These are phyloP conservation scores for Gymnarchus niloticus DNA, from an alignment of 2,113 vertebrate genomes.

Conservation along the genomic window DNA sequence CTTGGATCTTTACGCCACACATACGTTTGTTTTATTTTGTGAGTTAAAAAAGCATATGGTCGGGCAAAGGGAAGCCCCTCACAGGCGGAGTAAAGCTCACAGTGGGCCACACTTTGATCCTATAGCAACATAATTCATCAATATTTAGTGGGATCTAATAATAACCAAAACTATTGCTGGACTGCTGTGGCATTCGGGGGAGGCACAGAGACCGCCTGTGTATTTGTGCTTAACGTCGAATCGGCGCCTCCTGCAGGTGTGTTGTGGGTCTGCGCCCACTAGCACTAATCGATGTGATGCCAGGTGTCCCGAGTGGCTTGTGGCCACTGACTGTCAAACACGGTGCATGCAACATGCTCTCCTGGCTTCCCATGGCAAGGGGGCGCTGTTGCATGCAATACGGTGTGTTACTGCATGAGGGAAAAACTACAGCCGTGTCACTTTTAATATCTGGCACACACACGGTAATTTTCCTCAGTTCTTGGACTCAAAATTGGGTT, in stretches of 20 bases:
- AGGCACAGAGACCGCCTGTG: not conserved
- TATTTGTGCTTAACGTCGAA: not conserved
- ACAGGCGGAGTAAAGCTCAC: not conserved
- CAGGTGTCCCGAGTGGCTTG: not conserved
- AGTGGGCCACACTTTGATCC: not conserved
- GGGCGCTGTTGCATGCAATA: not conserved
- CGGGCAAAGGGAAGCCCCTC: not conserved
- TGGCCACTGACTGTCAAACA: not conserved
- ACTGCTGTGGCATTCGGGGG: not conserved
- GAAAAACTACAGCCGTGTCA: too few species aligned
- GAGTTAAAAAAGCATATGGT: not conserved
- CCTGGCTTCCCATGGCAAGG: not conserved
- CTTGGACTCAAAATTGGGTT: not conserved
- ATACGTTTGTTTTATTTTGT: constrained; percentile 27
- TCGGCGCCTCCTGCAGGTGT: not conserved
- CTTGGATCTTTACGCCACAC: constrained; percentile 21
- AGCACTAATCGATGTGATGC: not conserved
- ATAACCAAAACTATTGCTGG: not conserved
- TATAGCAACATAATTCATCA: not conserved
- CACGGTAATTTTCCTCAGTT: not conserved
- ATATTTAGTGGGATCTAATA: not conserved
- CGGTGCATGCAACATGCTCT: not conserved
- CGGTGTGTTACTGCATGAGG: too few species aligned
- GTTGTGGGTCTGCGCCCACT: not conserved
- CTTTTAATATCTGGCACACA: not conserved